These are phyloP conservation scores for Montipora capricornis DNA, from an alignment of 64 coral and sea anemone species.

Conservation along the genomic window DNA sequence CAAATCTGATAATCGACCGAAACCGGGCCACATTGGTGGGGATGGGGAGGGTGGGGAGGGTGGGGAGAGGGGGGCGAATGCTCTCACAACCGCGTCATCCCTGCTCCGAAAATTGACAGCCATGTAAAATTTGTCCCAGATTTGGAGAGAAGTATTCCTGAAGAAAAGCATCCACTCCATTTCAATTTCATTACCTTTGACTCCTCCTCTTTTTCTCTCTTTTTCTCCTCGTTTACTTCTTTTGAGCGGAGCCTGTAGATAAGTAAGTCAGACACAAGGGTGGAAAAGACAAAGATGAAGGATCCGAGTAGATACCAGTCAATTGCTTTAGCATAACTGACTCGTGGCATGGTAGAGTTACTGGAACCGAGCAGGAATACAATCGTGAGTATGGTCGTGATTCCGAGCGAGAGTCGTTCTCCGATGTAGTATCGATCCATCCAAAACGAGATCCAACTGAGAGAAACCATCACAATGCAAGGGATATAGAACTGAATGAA, in stretches of 20 bases:
- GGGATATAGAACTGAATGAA: slow-evolving; percentile 93
- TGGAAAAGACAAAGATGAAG: slow-evolving; percentile 92
- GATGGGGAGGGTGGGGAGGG: no score
- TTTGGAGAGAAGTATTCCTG: no score
- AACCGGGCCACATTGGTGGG: no score
- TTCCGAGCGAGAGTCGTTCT: slow-evolving; percentile 87
- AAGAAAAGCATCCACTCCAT: not conserved
- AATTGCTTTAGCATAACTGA: slow-evolving; percentile 92
- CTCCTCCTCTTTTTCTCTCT: not conserved
- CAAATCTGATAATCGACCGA: no score
- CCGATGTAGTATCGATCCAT: slow-evolving; percentile 95
- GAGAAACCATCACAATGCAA: slow-evolving; percentile 88
- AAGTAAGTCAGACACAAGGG: slow-evolving; percentile 85
- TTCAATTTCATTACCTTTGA: slow-evolving; percentile 12
- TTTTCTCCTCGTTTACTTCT: not conserved
- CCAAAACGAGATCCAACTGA: slow-evolving; percentile 96
- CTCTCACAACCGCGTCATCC: no score
- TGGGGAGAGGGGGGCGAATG: no score
- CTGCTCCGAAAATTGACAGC: no score
- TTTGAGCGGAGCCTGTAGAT: slow-evolving; percentile 79
- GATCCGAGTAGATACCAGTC: slow-evolving; percentile 94
- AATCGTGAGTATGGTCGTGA: slow-evolving; percentile 90
- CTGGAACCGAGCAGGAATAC: slow-evolving; percentile 94
- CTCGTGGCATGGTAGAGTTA: slow-evolving; percentile 95
- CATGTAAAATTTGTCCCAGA: no score